Conservation (phyloP, 2,797 vertebrate species). For the Danio choprae region DNA sequence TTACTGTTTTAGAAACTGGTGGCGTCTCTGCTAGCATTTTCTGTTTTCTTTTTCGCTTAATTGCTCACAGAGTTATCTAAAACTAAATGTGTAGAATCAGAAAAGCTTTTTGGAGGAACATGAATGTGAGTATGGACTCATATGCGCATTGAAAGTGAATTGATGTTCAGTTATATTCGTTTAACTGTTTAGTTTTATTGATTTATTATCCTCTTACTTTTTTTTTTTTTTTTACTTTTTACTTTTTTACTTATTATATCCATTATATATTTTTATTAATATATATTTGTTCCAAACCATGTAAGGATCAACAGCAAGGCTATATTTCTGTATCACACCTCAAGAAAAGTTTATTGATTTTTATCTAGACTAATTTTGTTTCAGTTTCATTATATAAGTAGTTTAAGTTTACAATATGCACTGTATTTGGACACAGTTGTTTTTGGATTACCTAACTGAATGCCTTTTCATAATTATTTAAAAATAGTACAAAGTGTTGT, state of each 20-base stretch:
- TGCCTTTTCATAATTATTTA: background rate
- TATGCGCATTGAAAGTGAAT: background rate
- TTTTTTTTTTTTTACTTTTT: too few relatives aligned
- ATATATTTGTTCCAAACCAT: background rate
- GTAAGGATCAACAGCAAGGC: background rate
- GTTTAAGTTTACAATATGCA: background rate
- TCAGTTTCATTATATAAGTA: background rate
- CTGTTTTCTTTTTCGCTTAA: background rate
- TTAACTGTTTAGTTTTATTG: background rate
- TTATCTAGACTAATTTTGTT: background rate
- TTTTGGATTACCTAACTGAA: background rate
- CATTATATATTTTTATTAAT: background rate
- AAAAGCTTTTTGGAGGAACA: background rate
- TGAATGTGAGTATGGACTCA: constrained; percentile 17
- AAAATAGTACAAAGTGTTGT: background rate
- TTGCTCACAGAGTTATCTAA: constrained; percentile 8
- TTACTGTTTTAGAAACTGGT: constrained; percentile 45
- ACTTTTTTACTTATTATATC: too few relatives aligned
- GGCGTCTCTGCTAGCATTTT: constrained; percentile 13
- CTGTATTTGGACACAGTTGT: background rate
- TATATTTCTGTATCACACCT: background rate
- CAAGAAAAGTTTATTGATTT: background rate
- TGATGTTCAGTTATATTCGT: background rate
- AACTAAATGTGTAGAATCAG: constrained; percentile 11
- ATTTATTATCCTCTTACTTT: background rate